Base-by-base conservation (phyloP, 1,140 invertebrate genomes). In the Drosophila murphyi region DNA sequence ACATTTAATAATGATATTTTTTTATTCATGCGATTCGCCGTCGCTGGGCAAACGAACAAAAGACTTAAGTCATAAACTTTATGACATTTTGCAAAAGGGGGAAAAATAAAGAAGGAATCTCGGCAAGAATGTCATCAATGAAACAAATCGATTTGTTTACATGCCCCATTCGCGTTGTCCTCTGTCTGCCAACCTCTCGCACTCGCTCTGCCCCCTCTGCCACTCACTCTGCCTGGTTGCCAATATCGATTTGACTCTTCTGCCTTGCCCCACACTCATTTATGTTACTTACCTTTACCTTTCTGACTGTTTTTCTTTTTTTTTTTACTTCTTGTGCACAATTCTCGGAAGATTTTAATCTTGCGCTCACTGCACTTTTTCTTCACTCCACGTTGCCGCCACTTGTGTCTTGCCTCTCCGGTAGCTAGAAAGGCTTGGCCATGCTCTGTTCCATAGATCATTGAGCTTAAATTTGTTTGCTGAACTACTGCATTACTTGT, bases 11-110 rank as follows among this genome's bases (percentile, higher is more conserved):
- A 88, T 88, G 85, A 88, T 88, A 88, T 88, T 88, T 88, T 20
- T 20, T 20, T 20, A 20, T 20, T 81, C 50, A 63, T 79, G 65
- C 71, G 60, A 75, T 20, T 32, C 61, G 7, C 52, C 37, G 37
- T 72, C 45, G 8, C 62, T 45, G 41, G 47, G 43, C 62, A 45
- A 54, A 56, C 86, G 81, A 85, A 89, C 85, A 92, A 90, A 86
- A 90, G 90, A 90, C 90, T 92, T 92, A 92, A 92, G 90, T 92
- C 90, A 91, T 92, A 91, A 91, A 92, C 87, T 92, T 92, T 92
- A 92, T 92, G 90, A 92, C 81, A 92, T 89, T 92, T 90, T 82
- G 90, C 90, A 89, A 82, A 86, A 90, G n/a, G 3, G 10, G 4
- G n/a, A 10, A 10, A 41, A 41, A 41, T 1, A 41, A 41, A 41